Evolutionary conservation across 1,140 invertebrate species (phyloP), one percentile per base, ranked within the genome.

Genomic region (Lordiphosa collinella): DNA sequence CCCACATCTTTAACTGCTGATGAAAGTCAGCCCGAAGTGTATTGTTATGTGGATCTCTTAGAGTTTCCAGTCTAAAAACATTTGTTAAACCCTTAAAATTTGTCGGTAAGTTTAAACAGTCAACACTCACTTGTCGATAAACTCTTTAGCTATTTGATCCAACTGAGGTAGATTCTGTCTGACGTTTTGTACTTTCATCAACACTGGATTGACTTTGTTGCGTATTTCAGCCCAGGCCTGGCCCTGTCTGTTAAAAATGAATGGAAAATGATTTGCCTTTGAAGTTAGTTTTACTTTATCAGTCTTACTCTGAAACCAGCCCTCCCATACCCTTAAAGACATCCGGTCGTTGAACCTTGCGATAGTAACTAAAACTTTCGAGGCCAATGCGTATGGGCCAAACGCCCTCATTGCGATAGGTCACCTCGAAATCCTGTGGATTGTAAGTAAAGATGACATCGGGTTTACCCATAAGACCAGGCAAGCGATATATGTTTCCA

Each of bases 1-100:
- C 89, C 93, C 93, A 93, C 78, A 92, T 91, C 68, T 93, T 93
- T 50, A 94, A 86, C 75, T 93, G 91, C 34, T 91, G 91, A 25
- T 91, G 90, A 69, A 93, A 93, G 56, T 91, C 88, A 0, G 67
- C 73, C 2, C 90, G 89, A 35, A 94, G 85, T 73, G 91, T 90
- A 59, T 90, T 90, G 16, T 90, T 90, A 43, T 90, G 67, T 0
- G 60, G 35, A 69, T 92, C 84, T 11, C 91, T 87, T 13, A 91
- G 76, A 14, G 87, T 87, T 68, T 89, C 90, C 44, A 93, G 90
- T 61, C 91, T 92, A 38, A 12, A 49, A 32, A 18, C 3, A 18
- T 11, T 13, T 32, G 36, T 34, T 11, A 1, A 13, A 13, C n/a
- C n/a, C n/a, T 0, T 9, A n/a, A 8, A 9, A 4, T 10, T 8